Conservation (phyloP, 2,797 vertebrate species). For the Morelia viridis region DNA sequence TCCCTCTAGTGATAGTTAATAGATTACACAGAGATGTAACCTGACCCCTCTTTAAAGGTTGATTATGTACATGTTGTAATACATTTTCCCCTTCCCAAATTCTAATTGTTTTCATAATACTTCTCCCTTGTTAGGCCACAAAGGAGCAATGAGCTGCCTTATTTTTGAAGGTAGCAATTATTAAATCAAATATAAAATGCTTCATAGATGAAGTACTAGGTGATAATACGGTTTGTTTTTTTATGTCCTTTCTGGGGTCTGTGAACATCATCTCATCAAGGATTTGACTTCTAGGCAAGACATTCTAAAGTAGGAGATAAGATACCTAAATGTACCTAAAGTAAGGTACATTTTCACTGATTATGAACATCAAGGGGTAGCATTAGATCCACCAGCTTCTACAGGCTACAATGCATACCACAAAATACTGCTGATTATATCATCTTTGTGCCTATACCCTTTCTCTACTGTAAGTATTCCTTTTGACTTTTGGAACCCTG, state of each 20-base stretch:
- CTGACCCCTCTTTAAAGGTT: neutral
- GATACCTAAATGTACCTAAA: neutral
- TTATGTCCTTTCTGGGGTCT: neutral
- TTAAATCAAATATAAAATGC: neutral
- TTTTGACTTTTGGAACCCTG: neutral
- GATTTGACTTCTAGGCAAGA: neutral
- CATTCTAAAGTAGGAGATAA: neutral
- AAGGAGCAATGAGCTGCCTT: neutral
- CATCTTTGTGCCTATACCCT: neutral
- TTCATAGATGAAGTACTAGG: neutral
- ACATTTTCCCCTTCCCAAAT: neutral
- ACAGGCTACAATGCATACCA: too few relatives aligned
- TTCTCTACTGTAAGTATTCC: neutral
- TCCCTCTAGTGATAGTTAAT: conserved; percentile 25
- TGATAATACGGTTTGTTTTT: neutral
- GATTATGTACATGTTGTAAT: neutral
- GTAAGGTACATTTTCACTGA: neutral
- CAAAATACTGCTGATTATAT: neutral
- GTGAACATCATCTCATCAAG: neutral
- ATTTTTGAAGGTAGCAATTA: neutral
- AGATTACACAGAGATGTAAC: neutral
- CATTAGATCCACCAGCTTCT: neutral
- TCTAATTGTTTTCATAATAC: neutral
- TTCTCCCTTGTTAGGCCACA: neutral
- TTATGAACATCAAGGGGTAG: neutral